Conservation (phyloP, 2,888 invertebrate genomes). For the Dioctria rufipes region DNA sequence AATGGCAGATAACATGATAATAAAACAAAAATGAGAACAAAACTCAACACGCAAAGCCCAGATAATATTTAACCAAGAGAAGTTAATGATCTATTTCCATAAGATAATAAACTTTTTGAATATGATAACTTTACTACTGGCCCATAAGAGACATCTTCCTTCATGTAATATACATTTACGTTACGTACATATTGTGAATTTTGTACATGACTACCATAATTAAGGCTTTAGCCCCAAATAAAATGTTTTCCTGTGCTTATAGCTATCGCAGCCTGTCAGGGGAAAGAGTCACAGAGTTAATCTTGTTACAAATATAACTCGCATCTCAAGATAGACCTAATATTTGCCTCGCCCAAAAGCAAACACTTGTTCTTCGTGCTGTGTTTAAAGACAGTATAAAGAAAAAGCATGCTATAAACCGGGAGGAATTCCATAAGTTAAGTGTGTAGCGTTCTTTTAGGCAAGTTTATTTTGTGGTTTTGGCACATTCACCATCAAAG, state of each 20-base stretch:
- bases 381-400: neutral
- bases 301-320: neutral
- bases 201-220: neutral
- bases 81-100: neutral
- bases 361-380: conserved; percentile 3
- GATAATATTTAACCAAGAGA: no score
- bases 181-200: no score
- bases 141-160: neutral
- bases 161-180: no score
- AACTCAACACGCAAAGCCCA: no score
- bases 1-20: no score
- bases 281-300: neutral
- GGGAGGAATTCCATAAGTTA: neutral
- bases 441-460: neutral
- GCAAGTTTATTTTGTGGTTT: conserved; percentile 12
- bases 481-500: conserved; percentile 16
- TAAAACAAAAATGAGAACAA: no score
- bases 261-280: neutral
- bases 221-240: neutral
- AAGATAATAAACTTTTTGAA: neutral
- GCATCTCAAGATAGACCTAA: neutral
- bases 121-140: neutral
- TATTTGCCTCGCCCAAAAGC: conserved; percentile 8
- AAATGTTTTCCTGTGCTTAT: neutral
- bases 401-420: neutral